Conservation (phyloP, 2,888 invertebrate species). For the Lottia gigantea region DNA sequence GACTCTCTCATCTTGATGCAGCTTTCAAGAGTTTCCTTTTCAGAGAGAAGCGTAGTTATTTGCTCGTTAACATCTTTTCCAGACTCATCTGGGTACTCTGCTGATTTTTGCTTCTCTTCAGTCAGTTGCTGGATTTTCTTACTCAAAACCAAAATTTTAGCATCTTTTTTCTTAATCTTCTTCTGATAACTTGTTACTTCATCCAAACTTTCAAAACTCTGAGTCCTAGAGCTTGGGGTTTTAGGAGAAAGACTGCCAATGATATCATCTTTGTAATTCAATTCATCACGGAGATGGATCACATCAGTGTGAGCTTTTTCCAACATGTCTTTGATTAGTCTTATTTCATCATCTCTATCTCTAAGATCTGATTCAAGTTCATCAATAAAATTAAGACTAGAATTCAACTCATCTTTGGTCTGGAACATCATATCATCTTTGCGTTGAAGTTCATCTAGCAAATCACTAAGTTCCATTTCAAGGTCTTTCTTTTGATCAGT, state of each 20-base stretch:
- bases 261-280: background rate
- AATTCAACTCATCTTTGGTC: background rate
- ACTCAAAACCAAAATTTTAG: background rate
- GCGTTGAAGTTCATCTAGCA: background rate
- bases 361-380: slow-evolving; percentile 23
- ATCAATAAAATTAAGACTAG: slow-evolving; percentile 9
- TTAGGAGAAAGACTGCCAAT: background rate
- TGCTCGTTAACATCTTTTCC: slow-evolving; percentile 12
- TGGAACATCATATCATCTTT: slow-evolving; percentile 2
- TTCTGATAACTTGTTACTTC: slow-evolving; percentile 11
- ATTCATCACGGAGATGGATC: background rate
- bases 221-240: background rate
- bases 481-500: background rate
- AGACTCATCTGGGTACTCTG: background rate
- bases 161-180: slow-evolving; percentile 21
- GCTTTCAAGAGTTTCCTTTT: slow-evolving; percentile 10
- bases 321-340: slow-evolving; percentile 11
- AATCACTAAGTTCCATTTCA: background rate
- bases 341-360: slow-evolving; percentile 30
- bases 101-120: background rate
- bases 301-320: background rate
- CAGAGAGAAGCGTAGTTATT: slow-evolving; percentile 16
- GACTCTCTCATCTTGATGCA: slow-evolving; percentile 9
- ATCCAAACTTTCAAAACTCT: background rate
- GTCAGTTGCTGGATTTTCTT: background rate